Conservation (phyloP, 2,797 vertebrate species). For the Alca torda region DNA sequence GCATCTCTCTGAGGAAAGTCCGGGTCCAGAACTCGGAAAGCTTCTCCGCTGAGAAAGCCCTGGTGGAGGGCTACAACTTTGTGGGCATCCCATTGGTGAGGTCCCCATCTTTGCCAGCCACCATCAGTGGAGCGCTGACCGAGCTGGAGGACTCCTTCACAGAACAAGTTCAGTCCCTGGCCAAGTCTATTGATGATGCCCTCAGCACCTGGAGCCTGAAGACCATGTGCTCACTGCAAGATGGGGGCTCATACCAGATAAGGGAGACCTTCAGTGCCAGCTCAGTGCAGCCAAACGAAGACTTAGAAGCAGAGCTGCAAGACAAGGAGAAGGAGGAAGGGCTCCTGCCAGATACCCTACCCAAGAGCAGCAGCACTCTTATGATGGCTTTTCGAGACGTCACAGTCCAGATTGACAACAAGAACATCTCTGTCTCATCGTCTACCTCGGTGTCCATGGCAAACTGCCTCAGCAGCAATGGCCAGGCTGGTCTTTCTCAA, state of each 20-base stretch:
- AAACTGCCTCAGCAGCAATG: slow-evolving; percentile 77
- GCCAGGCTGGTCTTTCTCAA: slow-evolving; percentile 37
- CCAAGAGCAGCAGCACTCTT: slow-evolving; percentile 92
- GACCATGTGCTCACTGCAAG: slow-evolving; percentile 93
- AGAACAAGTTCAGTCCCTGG: slow-evolving; percentile 95
- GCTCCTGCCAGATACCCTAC: slow-evolving; percentile 79
- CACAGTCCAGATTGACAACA: slow-evolving; percentile 96
- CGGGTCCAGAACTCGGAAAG: slow-evolving; percentile 90
- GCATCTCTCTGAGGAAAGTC: slow-evolving; percentile 92
- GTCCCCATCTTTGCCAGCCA: slow-evolving; percentile 88
- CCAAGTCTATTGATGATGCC: slow-evolving; percentile 96
- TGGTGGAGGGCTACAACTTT: slow-evolving; percentile 90
- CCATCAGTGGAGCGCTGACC: slow-evolving; percentile 89
- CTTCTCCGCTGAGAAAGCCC: slow-evolving; percentile 89
- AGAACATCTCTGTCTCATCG: slow-evolving; percentile 95
- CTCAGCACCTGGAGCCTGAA: slow-evolving; percentile 95
- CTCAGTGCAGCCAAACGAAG: slow-evolving; percentile 73
- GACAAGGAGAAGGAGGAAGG: slow-evolving; percentile 84
- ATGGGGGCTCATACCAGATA: slow-evolving; percentile 90
- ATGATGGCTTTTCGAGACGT: slow-evolving; percentile 99
- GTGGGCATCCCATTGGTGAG: slow-evolving; percentile 90
- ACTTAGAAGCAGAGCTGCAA: slow-evolving; percentile 73
- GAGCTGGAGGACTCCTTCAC: slow-evolving; percentile 98
- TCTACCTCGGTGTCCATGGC: slow-evolving; percentile 93
- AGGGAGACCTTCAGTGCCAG: slow-evolving; percentile 86